Conservation (phyloP, 2,113 vertebrate genomes). For the Eonycteris spelaea region DNA sequence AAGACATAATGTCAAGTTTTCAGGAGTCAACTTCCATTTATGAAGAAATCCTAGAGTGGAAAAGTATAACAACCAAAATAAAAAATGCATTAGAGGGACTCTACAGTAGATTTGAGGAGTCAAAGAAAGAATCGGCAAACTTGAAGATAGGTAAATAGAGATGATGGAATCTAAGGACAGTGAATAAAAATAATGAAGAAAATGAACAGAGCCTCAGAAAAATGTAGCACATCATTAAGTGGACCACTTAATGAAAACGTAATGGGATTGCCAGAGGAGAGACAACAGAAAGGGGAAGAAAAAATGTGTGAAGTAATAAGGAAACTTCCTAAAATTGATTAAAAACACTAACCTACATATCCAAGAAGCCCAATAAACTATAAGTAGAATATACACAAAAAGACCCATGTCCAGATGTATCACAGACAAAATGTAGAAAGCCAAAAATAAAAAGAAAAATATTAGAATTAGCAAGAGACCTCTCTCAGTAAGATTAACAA, state of each 20-base stretch:
- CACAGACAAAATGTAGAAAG: neutral
- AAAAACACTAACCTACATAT: neutral
- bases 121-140: neutral
- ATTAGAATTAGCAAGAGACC: neutral
- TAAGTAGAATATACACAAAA: neutral
- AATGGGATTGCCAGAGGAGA: neutral
- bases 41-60: neutral
- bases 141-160: neutral
- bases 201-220: neutral
- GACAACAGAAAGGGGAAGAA: neutral
- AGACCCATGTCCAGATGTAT: neutral
- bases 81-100: neutral
- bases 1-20: neutral
- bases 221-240: neutral
- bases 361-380: neutral
- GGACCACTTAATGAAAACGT: neutral
- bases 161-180: neutral
- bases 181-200: neutral
- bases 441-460: neutral
- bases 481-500: neutral
- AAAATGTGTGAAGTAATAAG: neutral
- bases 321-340: neutral
- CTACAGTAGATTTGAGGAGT: neutral
- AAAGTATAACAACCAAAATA: neutral
- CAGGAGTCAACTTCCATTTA: neutral